phyloP scores from a whole-genome alignment of 2,888 invertebrate species.

The Nebria salina region DNA sequence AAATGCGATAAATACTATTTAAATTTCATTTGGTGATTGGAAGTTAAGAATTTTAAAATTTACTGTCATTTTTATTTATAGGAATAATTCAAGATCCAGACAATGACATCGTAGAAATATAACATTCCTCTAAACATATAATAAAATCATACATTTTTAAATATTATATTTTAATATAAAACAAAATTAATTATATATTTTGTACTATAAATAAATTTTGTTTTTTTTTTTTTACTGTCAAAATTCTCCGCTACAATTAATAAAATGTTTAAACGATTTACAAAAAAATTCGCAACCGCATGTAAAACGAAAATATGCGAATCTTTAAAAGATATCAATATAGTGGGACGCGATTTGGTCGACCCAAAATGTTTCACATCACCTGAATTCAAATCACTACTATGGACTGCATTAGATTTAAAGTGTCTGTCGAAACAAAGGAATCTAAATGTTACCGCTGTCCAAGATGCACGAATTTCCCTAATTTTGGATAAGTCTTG shows the following conservation, averaged over 20 bases:
- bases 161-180: conserved; percentile 9
- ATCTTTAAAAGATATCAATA: conserved; percentile 18
- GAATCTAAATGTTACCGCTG: conserved; percentile 12
- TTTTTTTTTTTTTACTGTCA: conserved; percentile 3
- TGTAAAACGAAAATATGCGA: neutral
- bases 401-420: conserved; percentile 49
- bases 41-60: neutral
- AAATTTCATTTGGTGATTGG: neutral
- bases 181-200: conserved; percentile 7
- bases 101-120: neutral
- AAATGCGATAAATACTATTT: too few species aligned
- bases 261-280: neutral
- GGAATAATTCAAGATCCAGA: neutral
- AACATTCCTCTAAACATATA: neutral
- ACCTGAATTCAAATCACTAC: conserved; percentile 47
- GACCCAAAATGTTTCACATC: conserved; percentile 36
- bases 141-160: conserved; percentile 13
- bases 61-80: neutral
- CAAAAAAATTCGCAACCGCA: neutral
- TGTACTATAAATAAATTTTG: conserved; percentile 6
- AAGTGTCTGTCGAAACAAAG: conserved; percentile 27
- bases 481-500: conserved; percentile 41
- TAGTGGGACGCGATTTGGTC: conserved; percentile 46
- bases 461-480: conserved; percentile 39
- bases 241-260: neutral